A percentile compares a stretch with the other conserved stretches of the same genome.
Conservation (phyloP, 2,888 invertebrate genomes). For the Macroteleia sp. region DNA sequence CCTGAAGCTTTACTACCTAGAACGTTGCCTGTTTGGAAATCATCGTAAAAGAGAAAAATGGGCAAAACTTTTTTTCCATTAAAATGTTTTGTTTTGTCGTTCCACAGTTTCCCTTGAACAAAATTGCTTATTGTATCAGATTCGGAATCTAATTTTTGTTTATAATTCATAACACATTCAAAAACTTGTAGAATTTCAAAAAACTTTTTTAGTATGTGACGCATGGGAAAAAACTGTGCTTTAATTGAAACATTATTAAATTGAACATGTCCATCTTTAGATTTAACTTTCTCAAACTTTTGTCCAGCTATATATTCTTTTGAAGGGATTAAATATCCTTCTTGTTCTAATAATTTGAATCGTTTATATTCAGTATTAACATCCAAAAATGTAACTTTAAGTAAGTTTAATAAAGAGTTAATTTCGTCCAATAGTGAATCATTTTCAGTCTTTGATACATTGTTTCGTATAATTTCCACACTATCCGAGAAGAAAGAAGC, state of each 20-base stretch:
- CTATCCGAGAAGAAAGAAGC: no score
- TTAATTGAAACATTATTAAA: neutral
- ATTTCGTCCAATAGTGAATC: no score
- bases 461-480: no score
- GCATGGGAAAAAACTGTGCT: conserved; percentile 43
- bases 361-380: no score
- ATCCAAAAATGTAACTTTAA: no score
- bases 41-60: conserved; percentile 35
- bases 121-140: conserved; percentile 11
- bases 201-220: conserved; percentile 35
- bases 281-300: neutral
- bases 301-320: conserved; percentile 14
- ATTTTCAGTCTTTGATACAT: no score
- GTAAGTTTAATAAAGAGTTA: no score
- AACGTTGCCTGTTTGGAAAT: conserved; percentile 41
- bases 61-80: conserved; percentile 4
- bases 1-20: conserved; percentile 50
- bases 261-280: neutral
- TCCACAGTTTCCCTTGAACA: conserved; percentile 14
- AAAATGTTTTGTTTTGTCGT: neutral
- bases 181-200: conserved; percentile 29
- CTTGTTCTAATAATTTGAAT: no score
- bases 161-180: neutral
- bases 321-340: conserved; percentile 13
- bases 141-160: conserved; percentile 1